Base-by-base conservation (phyloP, 2,797 vertebrate genomes). In the Diplodus sargus region DNA sequence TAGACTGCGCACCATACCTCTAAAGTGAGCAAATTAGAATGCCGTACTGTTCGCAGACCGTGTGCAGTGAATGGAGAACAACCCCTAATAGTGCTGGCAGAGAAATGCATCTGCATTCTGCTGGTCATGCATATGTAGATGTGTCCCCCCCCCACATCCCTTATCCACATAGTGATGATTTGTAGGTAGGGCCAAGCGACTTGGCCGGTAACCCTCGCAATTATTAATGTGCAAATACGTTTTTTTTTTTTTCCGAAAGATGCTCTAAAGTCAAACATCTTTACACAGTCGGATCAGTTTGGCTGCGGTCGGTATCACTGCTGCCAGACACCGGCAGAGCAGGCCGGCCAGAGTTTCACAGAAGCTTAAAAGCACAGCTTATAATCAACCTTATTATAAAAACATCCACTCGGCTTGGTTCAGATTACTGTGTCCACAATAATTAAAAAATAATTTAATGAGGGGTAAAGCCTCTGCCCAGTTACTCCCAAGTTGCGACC, bases 21-120 rank as follows among this genome's bases (percentile, higher is more conserved):
- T 83, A 77, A 89, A 89, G 92, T 82, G 87, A 85, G 85, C 83
- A 80, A 83, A 93, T 94, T 93, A 92, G 90, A 87, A 94, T 94
- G 91, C 91, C 75, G 69, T 73, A 86, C 82, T 57, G 79, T 90
- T 90, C 89, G 70, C 82, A 30, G 67, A 56, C 76, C 83, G 67
- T 91, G 91, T 83, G 91, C 87, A 72, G 74, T 86, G 91, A 93
- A 92, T 93, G 88, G 85, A 90, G 89, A 92, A 81, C 87, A 8
- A 87, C 51, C 57, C 52, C 58, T 89, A 89, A 92, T 93, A 85
- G 84, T 57, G 82, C 86, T 81, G 86, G 85, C 87, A 88, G 84
- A 83, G 83, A 85, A 90, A 84, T 69, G 66, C 86, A 90, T 92
- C 91, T 91, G 91, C 89, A 91, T 93, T 92, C 91, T 89, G 82